Evolutionary conservation across 2,888 invertebrate genomes (phyloP), one percentile per base, ranked within the genome.

Genomic region (Eilema sororculum): DNA sequence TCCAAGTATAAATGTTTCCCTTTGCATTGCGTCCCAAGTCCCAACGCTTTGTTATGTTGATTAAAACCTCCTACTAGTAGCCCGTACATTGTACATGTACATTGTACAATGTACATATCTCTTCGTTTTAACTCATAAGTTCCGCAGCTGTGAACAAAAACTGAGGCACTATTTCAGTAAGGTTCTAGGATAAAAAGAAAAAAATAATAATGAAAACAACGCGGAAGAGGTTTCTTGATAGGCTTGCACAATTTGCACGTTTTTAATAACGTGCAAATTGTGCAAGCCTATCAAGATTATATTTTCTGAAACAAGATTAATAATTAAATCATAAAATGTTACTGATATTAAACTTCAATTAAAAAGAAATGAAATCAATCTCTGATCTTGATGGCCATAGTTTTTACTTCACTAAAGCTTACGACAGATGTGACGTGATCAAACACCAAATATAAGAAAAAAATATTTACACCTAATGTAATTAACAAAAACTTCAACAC

Each of bases 81-180:
- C 69, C 65, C 41, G 65, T 69, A 71, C 71, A 74, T 78, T 76
- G 76, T 73, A 70, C 69, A 25, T 57, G 65, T 69, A 71, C 71
- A 73, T 78, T 52, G 66, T 69, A 71, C 71, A 74, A 74, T 76
- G 76, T 73, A 70, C 69, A 28, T 9, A 71, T 75, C 73, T 76
- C 76, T 78, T 78, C 74, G 75, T 76, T 78, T 79, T 76, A 65
- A 78, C 74, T 72, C 76, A 78, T 73, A 81, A 77, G 77, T 78
- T 75, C 69, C 65, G 62, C 67, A 64, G 75, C 73, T 65, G 69
- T 64, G 72, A 70, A 76, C 70, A 73, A 74, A 74, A 68, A 76
- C 52, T 46, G 46, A n/a, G n/a, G 52, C 52, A 52, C 52, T 52
- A 52, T 52, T 52, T 52, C 52, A n/a, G 52, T 52, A n/a, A 52